Evolutionary conservation across 2,113 vertebrate genomes (phyloP).

Genomic region (Tachysurus vachellii): DNA sequence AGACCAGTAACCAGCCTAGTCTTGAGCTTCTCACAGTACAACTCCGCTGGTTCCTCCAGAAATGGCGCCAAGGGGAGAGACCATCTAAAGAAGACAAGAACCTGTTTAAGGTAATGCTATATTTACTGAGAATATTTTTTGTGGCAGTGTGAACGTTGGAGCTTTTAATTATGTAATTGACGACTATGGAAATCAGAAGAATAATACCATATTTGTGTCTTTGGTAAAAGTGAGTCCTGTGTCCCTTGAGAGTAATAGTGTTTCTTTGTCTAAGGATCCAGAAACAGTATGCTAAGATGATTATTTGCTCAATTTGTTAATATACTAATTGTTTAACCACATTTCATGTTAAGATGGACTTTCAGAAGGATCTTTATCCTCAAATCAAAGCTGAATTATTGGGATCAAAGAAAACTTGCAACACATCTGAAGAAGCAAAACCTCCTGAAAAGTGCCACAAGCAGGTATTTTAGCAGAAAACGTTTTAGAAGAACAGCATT

Average conservation of each 20-base stretch:
- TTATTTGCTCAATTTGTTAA: not conserved
- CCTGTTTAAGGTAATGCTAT: conserved; percentile 77
- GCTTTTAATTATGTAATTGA: not conserved
- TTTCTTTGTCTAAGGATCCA: not conserved
- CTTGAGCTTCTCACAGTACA: conserved; percentile 83
- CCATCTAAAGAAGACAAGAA: conserved; percentile 68
- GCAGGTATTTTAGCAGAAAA: conserved; percentile 41
- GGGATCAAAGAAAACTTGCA: conserved; percentile 72
- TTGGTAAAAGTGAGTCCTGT: not conserved
- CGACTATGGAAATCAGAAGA: not conserved
- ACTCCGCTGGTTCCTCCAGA: conserved; percentile 89
- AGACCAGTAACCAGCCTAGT: conserved; percentile 53
- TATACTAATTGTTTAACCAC: not conserved
- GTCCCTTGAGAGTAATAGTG: not conserved
- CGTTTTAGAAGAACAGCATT: not conserved
- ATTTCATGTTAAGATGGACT: conserved; percentile 71
- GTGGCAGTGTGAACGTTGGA: not conserved
- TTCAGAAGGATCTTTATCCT: conserved; percentile 80
- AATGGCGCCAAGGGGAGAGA: conserved; percentile 81
- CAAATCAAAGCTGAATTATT: conserved; percentile 79
- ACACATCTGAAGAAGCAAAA: conserved; percentile 63
- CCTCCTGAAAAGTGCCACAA: conserved; percentile 22
- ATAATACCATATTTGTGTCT: not conserved
- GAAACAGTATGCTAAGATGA: not conserved
- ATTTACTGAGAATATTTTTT: not conserved